Evolutionary conservation across 2,888 invertebrate species (phyloP), one percentile per base, ranked within the genome.

Genomic region (Dynastes hyllus): DNA sequence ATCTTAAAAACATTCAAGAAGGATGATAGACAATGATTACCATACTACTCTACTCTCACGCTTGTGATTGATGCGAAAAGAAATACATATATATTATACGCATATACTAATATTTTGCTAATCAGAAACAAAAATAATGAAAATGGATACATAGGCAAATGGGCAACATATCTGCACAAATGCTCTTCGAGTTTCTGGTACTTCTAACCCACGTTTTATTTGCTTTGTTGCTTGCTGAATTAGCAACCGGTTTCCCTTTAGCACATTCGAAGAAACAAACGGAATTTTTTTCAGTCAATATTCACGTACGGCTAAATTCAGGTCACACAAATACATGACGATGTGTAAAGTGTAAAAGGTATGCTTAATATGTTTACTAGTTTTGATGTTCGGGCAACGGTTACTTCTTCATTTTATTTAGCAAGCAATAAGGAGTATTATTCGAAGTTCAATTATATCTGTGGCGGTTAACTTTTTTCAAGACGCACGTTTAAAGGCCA

Each of bases 201-300:
- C 63, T 63, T 29, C 11, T 32, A 63, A 63, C 63, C 29, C 29
- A 53, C 40, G 45, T 16, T 16, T 63, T 67, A 40, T 45, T 67
- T 40, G 37, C 8, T 37, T n/a, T 37, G 13, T 40, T 27, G 69
- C 22, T 50, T 69, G 69, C n/a, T 29, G 13, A 69, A 69, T 69
- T 69, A 51, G 51, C 51, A 51, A 69, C 51, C 50, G 69, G 69
- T 50, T 50, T 8, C 51, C 22, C 69, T 69, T 69, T 51, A 69
- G 51, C 73, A 58, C 40, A 40, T 73, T 58, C 73, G 37, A n/a
- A 58, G 73, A 73, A 73, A 45, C 45, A 73, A 73, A 73, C 73
- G 73, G 73, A 40, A 58, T 73, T 16, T 27, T 22, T 58, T 58
- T 73, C 6, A 16, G 22, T 55, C 32, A 71, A 71, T 37, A 55